Evolutionary conservation across 2,797 vertebrate species (phyloP).

Genomic region (Halcyon leucocephala): DNA sequence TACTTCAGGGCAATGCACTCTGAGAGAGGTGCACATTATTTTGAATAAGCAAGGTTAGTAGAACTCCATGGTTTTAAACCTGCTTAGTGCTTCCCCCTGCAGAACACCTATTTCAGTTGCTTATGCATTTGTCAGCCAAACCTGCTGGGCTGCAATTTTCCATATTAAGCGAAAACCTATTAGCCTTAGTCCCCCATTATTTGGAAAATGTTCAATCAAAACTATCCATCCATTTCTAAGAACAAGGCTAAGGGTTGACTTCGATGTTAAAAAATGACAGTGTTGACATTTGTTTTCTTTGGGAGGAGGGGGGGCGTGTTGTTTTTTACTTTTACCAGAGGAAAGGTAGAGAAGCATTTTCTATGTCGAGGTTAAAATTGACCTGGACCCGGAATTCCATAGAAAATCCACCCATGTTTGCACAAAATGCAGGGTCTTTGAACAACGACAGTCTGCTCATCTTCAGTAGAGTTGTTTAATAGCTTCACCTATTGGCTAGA

Average conservation of each 20-base stretch:
- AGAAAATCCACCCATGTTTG: neutral
- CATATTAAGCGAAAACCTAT: neutral
- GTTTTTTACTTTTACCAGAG: neutral
- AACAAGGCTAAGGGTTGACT: neutral
- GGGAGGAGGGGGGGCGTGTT: fast-evolving
- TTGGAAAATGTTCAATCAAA: neutral
- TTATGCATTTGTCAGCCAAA: neutral
- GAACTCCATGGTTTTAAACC: neutral
- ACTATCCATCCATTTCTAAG: neutral
- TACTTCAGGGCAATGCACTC: neutral
- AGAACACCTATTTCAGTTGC: neutral
- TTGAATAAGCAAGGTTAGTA: neutral
- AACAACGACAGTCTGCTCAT: neutral
- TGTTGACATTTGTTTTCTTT: neutral
- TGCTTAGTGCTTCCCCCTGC: neutral
- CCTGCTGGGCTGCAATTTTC: neutral
- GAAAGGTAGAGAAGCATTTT: neutral
- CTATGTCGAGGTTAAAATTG: neutral
- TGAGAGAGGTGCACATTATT: neutral
- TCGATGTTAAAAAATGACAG: neutral
- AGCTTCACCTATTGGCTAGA: neutral
- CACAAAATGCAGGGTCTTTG: neutral
- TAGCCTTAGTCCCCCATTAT: neutral
- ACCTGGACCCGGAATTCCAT: neutral
- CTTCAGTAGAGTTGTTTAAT: neutral